A percentile compares a stretch with the other conserved stretches of the same genome.
Conservation (phyloP, 2,888 invertebrate genomes). For the Plagodis pulveraria region DNA sequence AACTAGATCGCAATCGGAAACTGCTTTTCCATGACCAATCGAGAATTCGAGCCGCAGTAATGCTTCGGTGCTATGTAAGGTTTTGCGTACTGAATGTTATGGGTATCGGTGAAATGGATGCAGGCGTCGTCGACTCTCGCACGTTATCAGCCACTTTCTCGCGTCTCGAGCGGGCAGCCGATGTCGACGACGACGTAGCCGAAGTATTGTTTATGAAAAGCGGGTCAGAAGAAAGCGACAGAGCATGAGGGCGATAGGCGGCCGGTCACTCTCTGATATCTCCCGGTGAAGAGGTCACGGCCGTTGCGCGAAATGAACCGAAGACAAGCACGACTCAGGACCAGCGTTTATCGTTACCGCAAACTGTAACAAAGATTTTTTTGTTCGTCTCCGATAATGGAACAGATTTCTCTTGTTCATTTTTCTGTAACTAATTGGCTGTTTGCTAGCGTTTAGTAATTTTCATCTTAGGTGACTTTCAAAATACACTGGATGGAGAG, state of each 20-base stretch:
- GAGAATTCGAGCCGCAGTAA: slow-evolving; percentile 45
- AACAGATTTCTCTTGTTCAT: slow-evolving; percentile 66
- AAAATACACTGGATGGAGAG: slow-evolving; percentile 42
- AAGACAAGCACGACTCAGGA: slow-evolving; percentile 49
- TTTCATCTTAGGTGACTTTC: slow-evolving; percentile 46
- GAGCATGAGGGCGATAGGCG: slow-evolving; percentile 66
- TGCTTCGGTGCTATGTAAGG: slow-evolving; percentile 39
- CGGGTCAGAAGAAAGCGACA: slow-evolving; percentile 82
- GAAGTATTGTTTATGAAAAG: slow-evolving; percentile 83
- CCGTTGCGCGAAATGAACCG: slow-evolving; percentile 66
- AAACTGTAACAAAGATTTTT: slow-evolving; percentile 59
- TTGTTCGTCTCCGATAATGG: slow-evolving; percentile 64
- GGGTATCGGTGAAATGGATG: slow-evolving; percentile 55
- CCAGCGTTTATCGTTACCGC: slow-evolving; percentile 53
- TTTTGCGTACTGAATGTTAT: slow-evolving; percentile 43
- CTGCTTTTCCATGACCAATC: slow-evolving; percentile 53
- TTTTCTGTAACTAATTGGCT: slow-evolving; percentile 53
- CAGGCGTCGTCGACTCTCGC: slow-evolving; percentile 55
- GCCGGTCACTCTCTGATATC: slow-evolving; percentile 75
- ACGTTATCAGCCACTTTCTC: slow-evolving; percentile 79
- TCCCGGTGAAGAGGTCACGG: slow-evolving; percentile 80
- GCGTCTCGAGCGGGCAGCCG: slow-evolving; percentile 49
- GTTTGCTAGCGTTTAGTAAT: slow-evolving; percentile 30
- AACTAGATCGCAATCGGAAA: slow-evolving; percentile 47
- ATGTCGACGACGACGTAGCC: slow-evolving; percentile 57